Evolutionary conservation across 1,140 invertebrate species (phyloP).

Genomic region (Elysia chlorotica): DNA sequence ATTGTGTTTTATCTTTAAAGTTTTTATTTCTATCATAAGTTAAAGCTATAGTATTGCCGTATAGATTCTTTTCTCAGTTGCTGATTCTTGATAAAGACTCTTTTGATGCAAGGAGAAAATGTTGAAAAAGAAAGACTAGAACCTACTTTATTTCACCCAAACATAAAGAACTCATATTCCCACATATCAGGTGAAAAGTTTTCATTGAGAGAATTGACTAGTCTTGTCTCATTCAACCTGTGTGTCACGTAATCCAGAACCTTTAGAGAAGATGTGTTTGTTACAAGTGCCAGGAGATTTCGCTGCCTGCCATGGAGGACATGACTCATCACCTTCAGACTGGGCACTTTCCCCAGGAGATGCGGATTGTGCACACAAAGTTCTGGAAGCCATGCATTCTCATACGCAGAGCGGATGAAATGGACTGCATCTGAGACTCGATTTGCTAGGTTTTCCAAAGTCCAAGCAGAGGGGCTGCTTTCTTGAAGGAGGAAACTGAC

Average conservation of each 20-base stretch:
- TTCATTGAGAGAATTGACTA: constrained; percentile 41
- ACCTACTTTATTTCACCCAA: constrained; percentile 29
- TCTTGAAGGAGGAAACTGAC: constrained; percentile 45
- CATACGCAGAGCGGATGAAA: constrained; percentile 40
- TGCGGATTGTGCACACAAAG: constrained; percentile 49
- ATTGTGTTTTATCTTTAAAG: no score
- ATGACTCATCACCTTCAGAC: constrained; percentile 30
- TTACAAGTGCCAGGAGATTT: constrained; percentile 38
- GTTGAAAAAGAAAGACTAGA: no score
- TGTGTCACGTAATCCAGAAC: constrained; percentile 37
- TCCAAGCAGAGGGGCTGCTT: constrained; percentile 40
- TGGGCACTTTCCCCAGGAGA: constrained; percentile 40
- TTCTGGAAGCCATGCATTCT: constrained; percentile 39
- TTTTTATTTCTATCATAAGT: no score
- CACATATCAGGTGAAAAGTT: constrained; percentile 51
- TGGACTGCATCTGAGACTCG: constrained; percentile 46
- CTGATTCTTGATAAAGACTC: no score
- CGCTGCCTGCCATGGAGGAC: constrained; percentile 36
- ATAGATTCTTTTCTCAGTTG: no score
- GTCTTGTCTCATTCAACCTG: constrained; percentile 39
- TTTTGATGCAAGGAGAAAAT: no score
- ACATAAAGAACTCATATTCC: constrained; percentile 56
- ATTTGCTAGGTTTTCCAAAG: constrained; percentile 33
- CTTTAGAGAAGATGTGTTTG: constrained; percentile 34
- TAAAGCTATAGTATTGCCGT: no score